These are phyloP conservation scores for Bombus confusus DNA, from an alignment of 1,140 invertebrate genomes.

Conservation along the genomic window DNA sequence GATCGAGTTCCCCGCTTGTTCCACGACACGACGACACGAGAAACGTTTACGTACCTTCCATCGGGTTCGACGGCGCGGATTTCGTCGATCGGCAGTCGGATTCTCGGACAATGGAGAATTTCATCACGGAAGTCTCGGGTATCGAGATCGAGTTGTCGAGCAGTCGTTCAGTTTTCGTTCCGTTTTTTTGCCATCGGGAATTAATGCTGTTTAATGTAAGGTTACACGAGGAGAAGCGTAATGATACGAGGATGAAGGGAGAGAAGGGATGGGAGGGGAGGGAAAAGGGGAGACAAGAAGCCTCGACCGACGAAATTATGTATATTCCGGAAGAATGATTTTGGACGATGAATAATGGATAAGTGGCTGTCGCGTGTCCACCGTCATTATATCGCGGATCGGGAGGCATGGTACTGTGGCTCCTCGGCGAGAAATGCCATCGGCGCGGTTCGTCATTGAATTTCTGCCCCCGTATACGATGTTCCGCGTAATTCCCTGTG, in stretches of 20 bases:
- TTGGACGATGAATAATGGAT: constrained; percentile 79
- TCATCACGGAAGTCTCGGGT: not conserved
- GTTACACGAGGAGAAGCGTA: constrained; percentile 16
- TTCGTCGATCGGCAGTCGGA: not conserved
- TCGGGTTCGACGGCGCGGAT: not conserved
- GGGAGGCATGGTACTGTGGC: constrained; percentile 23
- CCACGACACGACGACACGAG: not conserved
- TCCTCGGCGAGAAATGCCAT: constrained; percentile 32
- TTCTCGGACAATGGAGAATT: not conserved
- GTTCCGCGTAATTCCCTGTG: constrained; percentile 66
- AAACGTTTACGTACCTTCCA: not conserved
- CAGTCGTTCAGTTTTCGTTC: not conserved
- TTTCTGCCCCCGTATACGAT: constrained; percentile 58
- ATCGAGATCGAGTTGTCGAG: not conserved
- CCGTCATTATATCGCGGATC: constrained; percentile 74
- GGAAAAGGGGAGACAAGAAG: not conserved
- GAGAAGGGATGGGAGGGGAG: not conserved
- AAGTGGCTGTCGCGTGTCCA: constrained; percentile 78
- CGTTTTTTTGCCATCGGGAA: not conserved
- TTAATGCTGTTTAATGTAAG: constrained; percentile 20
- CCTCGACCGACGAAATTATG: constrained; percentile 65
- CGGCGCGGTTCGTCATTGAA: constrained; percentile 62
- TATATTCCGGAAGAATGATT: constrained; percentile 74
- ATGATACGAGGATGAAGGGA: not conserved
- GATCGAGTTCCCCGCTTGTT: constrained; percentile 15